phyloP scores from a whole-genome alignment of 2,888 invertebrate genomes.

The Rhingia rostrata region DNA sequence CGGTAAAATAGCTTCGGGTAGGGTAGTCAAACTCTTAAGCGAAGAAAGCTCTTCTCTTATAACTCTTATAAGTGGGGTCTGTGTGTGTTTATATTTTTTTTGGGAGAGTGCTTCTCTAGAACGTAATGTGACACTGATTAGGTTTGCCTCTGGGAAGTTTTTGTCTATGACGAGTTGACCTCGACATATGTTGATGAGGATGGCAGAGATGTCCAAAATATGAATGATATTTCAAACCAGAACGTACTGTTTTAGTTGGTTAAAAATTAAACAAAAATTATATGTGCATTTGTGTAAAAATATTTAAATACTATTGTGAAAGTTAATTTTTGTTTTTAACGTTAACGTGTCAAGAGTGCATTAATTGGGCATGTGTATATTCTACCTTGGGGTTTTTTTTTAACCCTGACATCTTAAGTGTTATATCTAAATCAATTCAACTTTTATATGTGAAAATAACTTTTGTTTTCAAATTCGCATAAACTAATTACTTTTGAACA shows the following conservation, averaged over 20 bases:
- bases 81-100: slow-evolving; percentile 19
- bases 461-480: too few species aligned
- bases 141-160: slow-evolving; percentile 17
- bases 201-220: not conserved
- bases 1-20: slow-evolving; percentile 36
- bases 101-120: slow-evolving; percentile 15
- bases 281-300: too few species aligned
- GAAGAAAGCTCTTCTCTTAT: slow-evolving; percentile 43
- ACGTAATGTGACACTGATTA: slow-evolving; percentile 62
- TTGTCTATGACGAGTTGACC: not conserved
- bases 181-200: not conserved
- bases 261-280: not conserved
- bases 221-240: not conserved
- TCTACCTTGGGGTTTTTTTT: too few species aligned
- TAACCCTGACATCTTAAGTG: too few species aligned
- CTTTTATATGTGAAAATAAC: too few species aligned
- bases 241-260: not conserved
- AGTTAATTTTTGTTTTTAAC: too few species aligned
- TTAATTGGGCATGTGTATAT: too few species aligned
- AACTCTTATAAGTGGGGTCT: slow-evolving; percentile 8
- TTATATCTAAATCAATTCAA: too few species aligned
- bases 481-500: too few species aligned
- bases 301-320: too few species aligned
- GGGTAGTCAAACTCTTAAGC: slow-evolving; percentile 23
- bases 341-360: too few species aligned